Base-by-base conservation (phyloP, 1,140 invertebrate species). In the Streblospio benedicti region DNA sequence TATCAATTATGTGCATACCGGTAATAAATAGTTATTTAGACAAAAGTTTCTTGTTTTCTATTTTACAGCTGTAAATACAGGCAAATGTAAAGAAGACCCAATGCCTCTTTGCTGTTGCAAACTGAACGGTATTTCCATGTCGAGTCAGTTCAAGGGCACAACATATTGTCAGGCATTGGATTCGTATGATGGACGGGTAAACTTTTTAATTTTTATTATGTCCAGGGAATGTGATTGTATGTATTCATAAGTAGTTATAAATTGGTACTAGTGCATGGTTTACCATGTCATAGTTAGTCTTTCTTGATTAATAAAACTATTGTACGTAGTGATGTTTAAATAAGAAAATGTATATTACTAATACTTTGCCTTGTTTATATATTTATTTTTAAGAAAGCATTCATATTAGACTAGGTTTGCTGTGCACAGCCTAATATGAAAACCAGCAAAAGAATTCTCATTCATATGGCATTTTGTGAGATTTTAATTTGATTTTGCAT, bases 151-250 rank as follows among this genome's bases (percentile, higher is more conserved):
- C 12, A 61, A 70, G 18, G 51, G 53, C 28, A 65, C 69, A 1
- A 73, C 67, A 0, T 79, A 76, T 65, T 87, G 85, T 65, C 84
- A 85, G 57, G 89, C 88, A 28, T 82, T 90, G 45, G 90, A 92
- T 71, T 84, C 84, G 28, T 85, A 90, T 52, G 88, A 90, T 71
- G 85, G 85, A 12, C 82, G 85, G 63, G 77, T 79, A 65, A 67
- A 12, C 28, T 57, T 23, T 57, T 33, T n/a, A 59, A 35, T 12
- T 32, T 9, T 2, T 18, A n/a, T 12, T 18, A 16, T 30, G n/a
- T 27, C 18, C n/a, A 2, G 25, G 30, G 6, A 30, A 49, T 18
- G 20, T 33, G 6, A 16, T 32, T 30, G n/a, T 16, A 9, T 16
- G n/a, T 27, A 20, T 18, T 56, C 35, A 35, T 52, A 12, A 23